These are phyloP conservation scores for Thunnus maccoyii DNA, from an alignment of 2,113 vertebrate genomes.

Conservation along the genomic window DNA sequence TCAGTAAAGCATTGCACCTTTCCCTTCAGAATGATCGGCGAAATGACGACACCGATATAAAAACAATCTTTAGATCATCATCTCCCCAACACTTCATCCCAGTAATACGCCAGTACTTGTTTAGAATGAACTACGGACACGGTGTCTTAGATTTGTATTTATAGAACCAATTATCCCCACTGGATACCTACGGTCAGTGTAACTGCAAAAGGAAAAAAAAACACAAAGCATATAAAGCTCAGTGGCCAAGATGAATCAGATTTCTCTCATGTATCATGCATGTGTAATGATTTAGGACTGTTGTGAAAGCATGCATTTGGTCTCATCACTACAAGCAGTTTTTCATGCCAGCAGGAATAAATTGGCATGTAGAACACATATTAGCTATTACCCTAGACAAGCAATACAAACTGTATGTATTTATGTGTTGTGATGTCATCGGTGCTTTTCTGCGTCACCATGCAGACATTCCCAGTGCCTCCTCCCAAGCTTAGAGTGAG, in stretches of 20 bases:
- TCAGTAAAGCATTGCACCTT: conserved; percentile 40
- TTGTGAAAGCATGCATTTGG: conserved; percentile 34
- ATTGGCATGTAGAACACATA: conserved; percentile 11
- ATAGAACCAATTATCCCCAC: conserved; percentile 40
- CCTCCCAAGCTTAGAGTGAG: conserved; percentile 2
- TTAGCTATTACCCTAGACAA: conserved; percentile 17
- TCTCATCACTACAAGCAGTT: conserved; percentile 33
- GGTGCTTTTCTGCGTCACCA: background rate
- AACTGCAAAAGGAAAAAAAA: background rate
- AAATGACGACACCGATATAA: conserved; percentile 56
- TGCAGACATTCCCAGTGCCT: background rate
- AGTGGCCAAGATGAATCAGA: conserved; percentile 41
- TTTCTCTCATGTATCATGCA: conserved; percentile 25
- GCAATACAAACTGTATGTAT: conserved; percentile 7
- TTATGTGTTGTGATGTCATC: conserved; percentile 15
- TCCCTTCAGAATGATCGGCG: conserved; percentile 42
- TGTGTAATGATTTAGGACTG: conserved; percentile 36
- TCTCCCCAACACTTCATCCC: conserved; percentile 11
- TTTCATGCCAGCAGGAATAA: conserved; percentile 35
- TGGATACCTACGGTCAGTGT: conserved; percentile 39
- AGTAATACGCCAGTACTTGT: conserved; percentile 21
- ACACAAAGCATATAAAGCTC: background rate
- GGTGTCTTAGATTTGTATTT: conserved; percentile 37
- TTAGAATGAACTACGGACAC: conserved; percentile 38
- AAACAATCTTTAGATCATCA: conserved; percentile 49